Evolutionary conservation across 2,797 vertebrate species (phyloP).

Genomic region (Lerista edwardsae): DNA sequence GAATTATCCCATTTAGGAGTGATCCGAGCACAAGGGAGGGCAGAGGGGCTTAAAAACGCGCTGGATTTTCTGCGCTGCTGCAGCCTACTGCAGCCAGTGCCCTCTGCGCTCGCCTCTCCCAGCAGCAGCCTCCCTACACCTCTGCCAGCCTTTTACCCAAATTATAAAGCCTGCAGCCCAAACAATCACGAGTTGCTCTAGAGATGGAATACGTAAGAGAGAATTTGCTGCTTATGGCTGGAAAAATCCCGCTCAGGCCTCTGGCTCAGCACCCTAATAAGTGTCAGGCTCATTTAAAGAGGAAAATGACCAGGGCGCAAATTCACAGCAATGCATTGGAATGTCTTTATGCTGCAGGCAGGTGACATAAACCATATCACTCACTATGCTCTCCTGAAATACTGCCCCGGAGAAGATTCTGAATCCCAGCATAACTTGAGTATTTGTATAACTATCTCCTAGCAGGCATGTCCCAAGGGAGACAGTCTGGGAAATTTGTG

Average conservation of each 20-base stretch:
- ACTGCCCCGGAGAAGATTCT: neutral
- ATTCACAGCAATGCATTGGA: conserved; percentile 6
- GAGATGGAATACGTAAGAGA: neutral
- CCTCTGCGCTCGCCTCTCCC: no score
- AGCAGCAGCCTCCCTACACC: no score
- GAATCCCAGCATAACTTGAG: neutral
- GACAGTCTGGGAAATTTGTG: neutral
- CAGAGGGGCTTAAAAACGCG: no score
- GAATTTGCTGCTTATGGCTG: neutral
- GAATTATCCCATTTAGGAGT: no score
- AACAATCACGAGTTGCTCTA: conserved; percentile 5
- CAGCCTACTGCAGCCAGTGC: no score
- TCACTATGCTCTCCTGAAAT: neutral
- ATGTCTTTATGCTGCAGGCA: conserved; percentile 39
- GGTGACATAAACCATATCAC: conserved; percentile 21
- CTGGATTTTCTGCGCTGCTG: no score
- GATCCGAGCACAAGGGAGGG: no score
- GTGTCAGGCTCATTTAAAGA: neutral
- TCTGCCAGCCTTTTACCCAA: rapidly evolving
- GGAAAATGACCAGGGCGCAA: conserved; percentile 45
- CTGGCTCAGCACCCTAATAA: conserved; percentile 29
- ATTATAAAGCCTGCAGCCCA: neutral
- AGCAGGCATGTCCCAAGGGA: neutral
- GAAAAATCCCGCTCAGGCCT: neutral
- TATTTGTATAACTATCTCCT: neutral